These are phyloP conservation scores for Yponomeuta sedellus DNA, from an alignment of 2,888 invertebrate species.

Conservation along the genomic window DNA sequence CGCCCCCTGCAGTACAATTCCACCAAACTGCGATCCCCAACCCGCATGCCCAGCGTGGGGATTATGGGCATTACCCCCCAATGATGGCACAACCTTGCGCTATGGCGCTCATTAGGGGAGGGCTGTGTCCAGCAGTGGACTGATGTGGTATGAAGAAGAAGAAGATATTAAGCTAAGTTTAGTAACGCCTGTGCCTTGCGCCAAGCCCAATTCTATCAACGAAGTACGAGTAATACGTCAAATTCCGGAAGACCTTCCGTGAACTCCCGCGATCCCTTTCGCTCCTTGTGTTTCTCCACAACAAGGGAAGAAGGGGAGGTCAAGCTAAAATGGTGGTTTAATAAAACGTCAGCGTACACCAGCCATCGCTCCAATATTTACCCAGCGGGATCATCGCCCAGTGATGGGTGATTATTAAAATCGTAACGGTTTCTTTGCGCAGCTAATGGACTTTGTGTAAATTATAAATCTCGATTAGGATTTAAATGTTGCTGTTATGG, in stretches of 20 bases:
- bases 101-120: too few species aligned
- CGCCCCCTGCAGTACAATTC: too few species aligned
- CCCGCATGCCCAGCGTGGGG: too few species aligned
- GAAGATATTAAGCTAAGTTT: background rate
- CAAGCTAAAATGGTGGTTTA: slow-evolving; percentile 1
- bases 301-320: background rate
- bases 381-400: slow-evolving; percentile 19
- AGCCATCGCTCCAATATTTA: slow-evolving; percentile 24
- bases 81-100: too few species aligned
- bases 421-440: slow-evolving; percentile 24
- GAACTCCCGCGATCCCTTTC: background rate
- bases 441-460: slow-evolving; percentile 24
- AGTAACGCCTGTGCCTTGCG: background rate
- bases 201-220: slow-evolving; percentile 2
- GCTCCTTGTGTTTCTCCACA: background rate
- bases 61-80: too few species aligned
- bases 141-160: too few species aligned
- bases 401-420: slow-evolving; percentile 27
- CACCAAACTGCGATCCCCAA: too few species aligned
- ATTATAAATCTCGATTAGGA: slow-evolving; percentile 20
- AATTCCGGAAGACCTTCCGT: slow-evolving; percentile 10
- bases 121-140: too few species aligned
- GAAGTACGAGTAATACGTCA: slow-evolving; percentile 3
- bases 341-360: slow-evolving; percentile 20
- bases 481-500: background rate